Percentiles rank a stretch among this genome's conserved stretches.
phyloP scores from a whole-genome alignment of 1,140 invertebrate genomes.

The Periplaneta americana region DNA sequence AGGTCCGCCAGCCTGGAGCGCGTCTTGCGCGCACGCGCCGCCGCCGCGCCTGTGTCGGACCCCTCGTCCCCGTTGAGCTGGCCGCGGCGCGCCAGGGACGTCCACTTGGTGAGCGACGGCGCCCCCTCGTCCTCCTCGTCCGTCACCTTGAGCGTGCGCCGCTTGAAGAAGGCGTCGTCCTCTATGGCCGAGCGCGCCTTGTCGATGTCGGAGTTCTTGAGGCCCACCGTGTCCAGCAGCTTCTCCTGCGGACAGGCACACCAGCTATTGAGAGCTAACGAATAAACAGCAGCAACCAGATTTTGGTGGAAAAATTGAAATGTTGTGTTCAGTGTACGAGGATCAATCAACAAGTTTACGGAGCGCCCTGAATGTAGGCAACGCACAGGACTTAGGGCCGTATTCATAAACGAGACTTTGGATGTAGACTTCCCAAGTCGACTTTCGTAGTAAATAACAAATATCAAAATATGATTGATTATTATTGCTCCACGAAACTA shows the following conservation, averaged over 20 bases:
- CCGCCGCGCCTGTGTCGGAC: constrained; percentile 32
- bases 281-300: no score
- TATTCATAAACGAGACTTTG: no score
- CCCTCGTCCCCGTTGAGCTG: constrained; percentile 22
- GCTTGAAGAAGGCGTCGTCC: constrained; percentile 4
- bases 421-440: no score
- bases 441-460: no score
- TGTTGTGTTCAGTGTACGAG: no score
- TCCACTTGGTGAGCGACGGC: constrained; percentile 44
- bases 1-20: constrained; percentile 50
- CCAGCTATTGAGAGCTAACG: no score
- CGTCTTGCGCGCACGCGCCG: constrained; percentile 35
- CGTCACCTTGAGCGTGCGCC: constrained; percentile 12
- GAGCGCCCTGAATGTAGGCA: no score
- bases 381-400: no score
- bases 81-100: constrained; percentile 31
- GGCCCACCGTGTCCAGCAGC: constrained; percentile 16
- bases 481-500: no score
- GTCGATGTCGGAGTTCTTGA: constrained; percentile 13
- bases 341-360: no score
- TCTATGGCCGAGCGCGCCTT: background rate
- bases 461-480: no score
- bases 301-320: no score
- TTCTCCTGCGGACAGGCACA: background rate
- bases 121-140: constrained; percentile 10